Percentiles rank a stretch among this genome's conserved stretches.
Conservation (phyloP, 2,888 invertebrate genomes). For the Zeuzera pyrina region DNA sequence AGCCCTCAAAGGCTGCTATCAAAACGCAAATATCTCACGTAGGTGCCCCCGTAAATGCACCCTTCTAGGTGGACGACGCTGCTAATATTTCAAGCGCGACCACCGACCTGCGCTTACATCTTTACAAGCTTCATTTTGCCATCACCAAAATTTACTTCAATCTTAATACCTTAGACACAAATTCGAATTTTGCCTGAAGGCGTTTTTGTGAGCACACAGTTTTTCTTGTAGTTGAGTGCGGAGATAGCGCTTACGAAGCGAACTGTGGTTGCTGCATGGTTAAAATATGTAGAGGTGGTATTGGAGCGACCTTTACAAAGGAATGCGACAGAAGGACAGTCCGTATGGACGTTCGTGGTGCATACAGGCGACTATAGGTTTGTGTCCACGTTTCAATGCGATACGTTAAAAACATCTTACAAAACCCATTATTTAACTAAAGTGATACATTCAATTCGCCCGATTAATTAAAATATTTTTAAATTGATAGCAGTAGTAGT, state of each 20-base stretch:
- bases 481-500: too few relatives aligned
- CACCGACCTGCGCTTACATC: conserved; percentile 48
- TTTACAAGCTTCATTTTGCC: conserved; percentile 27
- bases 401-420: too few relatives aligned
- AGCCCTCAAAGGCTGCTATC: conserved; percentile 56
- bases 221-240: conserved; percentile 20
- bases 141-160: not conserved
- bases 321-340: conserved; percentile 50
- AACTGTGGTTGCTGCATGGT: conserved; percentile 51
- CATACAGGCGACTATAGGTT: conserved; percentile 29
- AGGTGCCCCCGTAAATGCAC: conserved; percentile 52
- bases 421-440: too few relatives aligned
- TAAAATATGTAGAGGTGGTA: conserved; percentile 68
- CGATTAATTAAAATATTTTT: too few relatives aligned
- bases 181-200: not conserved
- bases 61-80: conserved; percentile 49
- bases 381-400: conserved; percentile 23
- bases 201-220: not conserved
- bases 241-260: conserved; percentile 62
- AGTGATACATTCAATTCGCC: too few relatives aligned
- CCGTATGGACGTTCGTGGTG: conserved; percentile 45
- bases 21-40: conserved; percentile 54
- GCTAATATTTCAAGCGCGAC: conserved; percentile 67
- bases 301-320: conserved; percentile 61
- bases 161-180: conserved; percentile 10